Evolutionary conservation across 2,113 vertebrate genomes (phyloP), one percentile per base, ranked within the genome.

Genomic region (Perca flavescens): DNA sequence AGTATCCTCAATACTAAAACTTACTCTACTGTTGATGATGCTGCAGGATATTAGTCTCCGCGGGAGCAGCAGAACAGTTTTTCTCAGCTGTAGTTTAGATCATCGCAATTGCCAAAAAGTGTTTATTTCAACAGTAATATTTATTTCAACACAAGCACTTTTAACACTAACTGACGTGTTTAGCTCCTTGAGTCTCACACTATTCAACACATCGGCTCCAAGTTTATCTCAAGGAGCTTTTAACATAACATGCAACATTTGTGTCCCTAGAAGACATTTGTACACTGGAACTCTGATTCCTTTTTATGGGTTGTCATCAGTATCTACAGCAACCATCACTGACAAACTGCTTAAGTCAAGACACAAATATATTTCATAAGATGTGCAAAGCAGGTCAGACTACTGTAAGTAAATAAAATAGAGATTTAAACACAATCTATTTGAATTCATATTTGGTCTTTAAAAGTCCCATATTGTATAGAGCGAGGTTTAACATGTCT

Each of bases 111-210:
- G 63, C 21, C 40, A 49, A 54, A 70, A 62, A 40, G 11, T 68
- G 52, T 84, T 76, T 66, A 79, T 82, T 88, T 84, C 58, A 82
- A 60, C 67, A 50, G 58, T 63, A 63, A 83, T 64, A 66, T 83
- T 69, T 88, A 77, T 79, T 84, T 77, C 31, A 77, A 47, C 78
- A 50, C 65, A 3, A 50, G 66, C 22, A 73, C 22, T 25, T 49
- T 50, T 25, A 52, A 68, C 25, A 50, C 46, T 47, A 31, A 54
- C 43, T 57, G 5, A 5, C 19, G 31, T 70, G 53, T 5, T 28
- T 34, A 77, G 49, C 63, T 68, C 61, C n/a, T 25, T 3, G 40
- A 54, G 36, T 6, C 19, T 57, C 54, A 50, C 22, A 22, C 16
- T 19, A 2, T 31, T 65, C 25, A 53, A 43, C 7, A 61, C 77